Base-by-base conservation (phyloP, 1,140 invertebrate species). In the Neoseiulus cucumeris region DNA sequence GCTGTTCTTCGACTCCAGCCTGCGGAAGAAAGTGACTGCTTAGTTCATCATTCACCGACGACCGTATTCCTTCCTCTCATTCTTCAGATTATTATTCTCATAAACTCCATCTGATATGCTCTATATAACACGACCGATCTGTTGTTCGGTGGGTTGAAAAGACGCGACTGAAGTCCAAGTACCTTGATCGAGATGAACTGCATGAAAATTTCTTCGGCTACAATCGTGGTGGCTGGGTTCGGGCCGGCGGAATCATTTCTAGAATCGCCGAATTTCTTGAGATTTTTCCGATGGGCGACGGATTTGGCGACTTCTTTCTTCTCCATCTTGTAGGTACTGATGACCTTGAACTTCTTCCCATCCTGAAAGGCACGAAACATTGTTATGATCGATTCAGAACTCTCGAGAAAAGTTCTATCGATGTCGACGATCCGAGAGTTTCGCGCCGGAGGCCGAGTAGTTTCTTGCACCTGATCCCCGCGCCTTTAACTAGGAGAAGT, bases 161-260 rank as follows among this genome's bases (percentile, higher is more conserved):
- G n/a, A n/a, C n/a, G n/a, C n/a, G n/a, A n/a, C n/a, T n/a, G n/a
- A n/a, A 68, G 20, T 12, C 14, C 25, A 44, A 68, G 77, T 68
- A 79, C 78, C 69, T 75, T 76, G 66, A 73, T 75, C 1, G 69
- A 59, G 7, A 79, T 72, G 73, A 80, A 83, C 70, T 81, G 90
- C 88, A 99, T 93, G 69, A 84, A 87, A 6, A 98, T 87, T 78
- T 97, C 93, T 81, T 98, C 95, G 68, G 86, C 85, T 1, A 91
- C 85, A 72, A 93, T 86, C 2, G 95, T 99, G 0, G 92, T 98
- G 0, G 91, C 85, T 25, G 93, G 89, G 76, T 97, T 94, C 0
- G 93, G 93, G 1, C 94, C 94, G 6, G 90, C 88, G 69, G 90
- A 87, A 73, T 98, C 94, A 73, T 82, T 82, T 25, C 81, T 81